phyloP scores from a whole-genome alignment of 2,113 vertebrate species.

The Dolichotis patagonum region DNA sequence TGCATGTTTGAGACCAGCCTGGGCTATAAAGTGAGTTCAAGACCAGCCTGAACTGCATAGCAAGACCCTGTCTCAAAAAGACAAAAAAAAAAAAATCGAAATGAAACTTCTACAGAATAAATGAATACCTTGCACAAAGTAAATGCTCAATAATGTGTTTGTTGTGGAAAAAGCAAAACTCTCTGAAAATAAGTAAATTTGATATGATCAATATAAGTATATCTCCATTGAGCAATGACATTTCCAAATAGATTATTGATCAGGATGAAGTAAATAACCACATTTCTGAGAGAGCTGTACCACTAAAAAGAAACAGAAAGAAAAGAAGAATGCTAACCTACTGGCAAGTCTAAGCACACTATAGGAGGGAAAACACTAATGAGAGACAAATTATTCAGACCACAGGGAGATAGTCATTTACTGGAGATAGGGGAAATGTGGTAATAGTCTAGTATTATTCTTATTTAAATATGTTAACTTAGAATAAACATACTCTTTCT shows the following conservation, averaged over 20 bases:
- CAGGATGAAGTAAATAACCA: not conserved
- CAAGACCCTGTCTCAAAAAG: too few relatives aligned
- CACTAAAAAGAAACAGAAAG: not conserved
- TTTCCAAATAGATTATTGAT: not conserved
- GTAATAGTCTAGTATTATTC: not conserved
- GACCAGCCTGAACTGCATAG: too few relatives aligned
- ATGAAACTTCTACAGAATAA: not conserved
- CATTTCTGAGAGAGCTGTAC: not conserved
- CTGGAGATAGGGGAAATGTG: not conserved
- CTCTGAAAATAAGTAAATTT: not conserved
- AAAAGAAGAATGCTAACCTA: not conserved
- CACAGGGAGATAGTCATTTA: not conserved
- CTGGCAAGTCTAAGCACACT: not conserved
- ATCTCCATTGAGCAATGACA: not conserved
- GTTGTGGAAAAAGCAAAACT: not conserved
- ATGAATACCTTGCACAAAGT: not conserved
- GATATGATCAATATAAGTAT: not conserved
- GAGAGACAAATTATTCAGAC: not conserved
- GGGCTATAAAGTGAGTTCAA: too few relatives aligned
- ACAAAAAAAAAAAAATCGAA: not conserved
- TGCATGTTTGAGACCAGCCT: too few relatives aligned
- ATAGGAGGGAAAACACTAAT: not conserved
- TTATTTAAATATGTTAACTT: constrained; percentile 5
- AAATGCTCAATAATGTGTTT: not conserved
- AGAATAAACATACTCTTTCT: not conserved